Conservation (phyloP, 2,797 vertebrate species). For the Hydrophis major region DNA sequence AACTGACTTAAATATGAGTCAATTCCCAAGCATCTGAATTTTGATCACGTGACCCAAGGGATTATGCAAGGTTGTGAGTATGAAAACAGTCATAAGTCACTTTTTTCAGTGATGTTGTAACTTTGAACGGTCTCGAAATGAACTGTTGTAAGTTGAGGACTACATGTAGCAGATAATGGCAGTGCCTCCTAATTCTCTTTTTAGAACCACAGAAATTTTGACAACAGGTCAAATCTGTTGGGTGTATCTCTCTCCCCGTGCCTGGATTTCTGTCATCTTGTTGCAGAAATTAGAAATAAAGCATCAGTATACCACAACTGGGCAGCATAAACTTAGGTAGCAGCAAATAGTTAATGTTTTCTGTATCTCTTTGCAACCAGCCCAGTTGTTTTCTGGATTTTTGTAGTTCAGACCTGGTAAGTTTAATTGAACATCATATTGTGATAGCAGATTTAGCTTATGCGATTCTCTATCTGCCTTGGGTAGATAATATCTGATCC, state of each 20-base stretch:
- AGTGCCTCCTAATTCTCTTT: not conserved
- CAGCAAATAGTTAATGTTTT: not conserved
- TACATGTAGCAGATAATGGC: not conserved
- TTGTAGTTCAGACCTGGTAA: not conserved
- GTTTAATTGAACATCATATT: not conserved
- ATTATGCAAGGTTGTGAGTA: not conserved
- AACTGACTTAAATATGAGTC: not conserved
- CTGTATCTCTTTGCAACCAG: not conserved
- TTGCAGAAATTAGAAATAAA: not conserved
- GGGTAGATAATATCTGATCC: not conserved
- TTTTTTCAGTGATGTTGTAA: not conserved
- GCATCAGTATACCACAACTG: not conserved
- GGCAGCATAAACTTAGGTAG: not conserved
- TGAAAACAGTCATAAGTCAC: not conserved
- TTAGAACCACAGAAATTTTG: not conserved
- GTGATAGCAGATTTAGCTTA: not conserved
- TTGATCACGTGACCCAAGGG: not conserved
- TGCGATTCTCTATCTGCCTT: not conserved
- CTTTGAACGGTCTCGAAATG: not conserved
- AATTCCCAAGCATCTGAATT: not conserved
- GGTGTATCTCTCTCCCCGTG: not conserved
- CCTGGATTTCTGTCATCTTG: constrained; percentile 9
- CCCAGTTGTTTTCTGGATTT: not conserved
- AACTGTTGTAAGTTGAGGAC: not conserved
- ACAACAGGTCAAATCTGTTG: not conserved